Base-by-base conservation (phyloP, 1,140 invertebrate species). In the Eulimnadia texana region DNA sequence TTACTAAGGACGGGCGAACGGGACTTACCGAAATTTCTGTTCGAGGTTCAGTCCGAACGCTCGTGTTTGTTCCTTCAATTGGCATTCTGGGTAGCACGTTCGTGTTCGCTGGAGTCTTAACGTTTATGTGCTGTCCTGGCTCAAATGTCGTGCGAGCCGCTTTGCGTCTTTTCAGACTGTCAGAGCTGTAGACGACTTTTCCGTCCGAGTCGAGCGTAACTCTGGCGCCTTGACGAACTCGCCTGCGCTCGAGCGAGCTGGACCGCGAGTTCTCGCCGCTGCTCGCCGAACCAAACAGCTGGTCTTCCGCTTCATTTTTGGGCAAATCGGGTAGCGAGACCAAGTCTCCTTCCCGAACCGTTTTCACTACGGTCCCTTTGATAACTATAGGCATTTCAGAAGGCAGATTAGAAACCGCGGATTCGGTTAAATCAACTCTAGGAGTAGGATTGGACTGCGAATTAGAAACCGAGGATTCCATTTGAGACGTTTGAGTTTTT, bases 161-260 rank as follows among this genome's bases (percentile, higher is more conserved):
- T 76, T 90, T 87, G 69, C 84, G 78, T 68, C 87, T 77, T 70
- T 82, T 84, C 59, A 93, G 73, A 70, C 88, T 92, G 67, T 93
- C 90, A 1, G 89, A 93, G 60, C 86, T 86, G 71, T 88, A 93
- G 50, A 93, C 84, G 51, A 93, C 87, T 77, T 88, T 88, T 16
- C 90, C 90, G 67, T 90, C 85, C 1, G 90, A 84, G 72, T 92
- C 87, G 28, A 93, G 72, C 13, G 84, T 89, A 0, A 92, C 89
- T 68, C 87, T 79, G 6, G 87, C 87, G 22, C 87, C 86, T 68
- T 81, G 82, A 57, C 79, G 76, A 22, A 60, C 24, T 47, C 49
- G 52, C 20, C 50, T 63, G n/a, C 55, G 29, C 47, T 64, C 55
- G 20, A 64, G 50, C n/a, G 60, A 56, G 19, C 58, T 64, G 29